Evolutionary conservation across 2,113 vertebrate genomes (phyloP).

Genomic region (Actenoides lindsayi): DNA sequence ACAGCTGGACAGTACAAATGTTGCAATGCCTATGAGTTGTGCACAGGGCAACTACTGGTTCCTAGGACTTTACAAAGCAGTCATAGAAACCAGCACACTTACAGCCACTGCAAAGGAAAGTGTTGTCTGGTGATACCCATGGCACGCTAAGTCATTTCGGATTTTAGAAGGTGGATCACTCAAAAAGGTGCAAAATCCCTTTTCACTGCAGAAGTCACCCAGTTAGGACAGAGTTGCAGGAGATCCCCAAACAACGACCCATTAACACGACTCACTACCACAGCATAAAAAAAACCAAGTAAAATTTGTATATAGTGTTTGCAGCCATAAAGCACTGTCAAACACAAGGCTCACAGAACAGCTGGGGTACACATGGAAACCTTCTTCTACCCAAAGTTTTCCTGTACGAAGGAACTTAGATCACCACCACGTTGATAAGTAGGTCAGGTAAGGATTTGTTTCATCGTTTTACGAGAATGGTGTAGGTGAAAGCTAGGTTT

Average conservation of each 20-base stretch:
- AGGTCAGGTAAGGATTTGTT: neutral
- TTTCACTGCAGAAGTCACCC: neutral
- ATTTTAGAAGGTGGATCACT: neutral
- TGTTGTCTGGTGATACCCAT: neutral
- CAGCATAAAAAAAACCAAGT: neutral
- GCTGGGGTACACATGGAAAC: neutral
- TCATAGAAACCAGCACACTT: neutral
- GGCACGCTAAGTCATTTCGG: neutral
- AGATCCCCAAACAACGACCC: neutral
- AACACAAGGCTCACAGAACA: neutral
- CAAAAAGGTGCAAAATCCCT: neutral
- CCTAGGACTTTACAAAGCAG: neutral
- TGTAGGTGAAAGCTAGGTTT: neutral
- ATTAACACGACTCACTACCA: too few species aligned
- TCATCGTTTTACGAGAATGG: neutral
- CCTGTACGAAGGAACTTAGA: neutral
- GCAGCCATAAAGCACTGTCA: neutral
- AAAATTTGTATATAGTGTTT: neutral
- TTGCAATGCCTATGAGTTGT: too few species aligned
- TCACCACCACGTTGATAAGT: neutral
- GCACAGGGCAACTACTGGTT: accelerated
- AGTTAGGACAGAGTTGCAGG: neutral
- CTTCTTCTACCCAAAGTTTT: neutral
- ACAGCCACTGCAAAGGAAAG: neutral
- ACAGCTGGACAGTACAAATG: too few species aligned